Percentiles rank a stretch among this genome's conserved stretches.
Evolutionary conservation across 2,113 vertebrate species (phyloP).

Genomic region (Mormyrus lacerda): DNA sequence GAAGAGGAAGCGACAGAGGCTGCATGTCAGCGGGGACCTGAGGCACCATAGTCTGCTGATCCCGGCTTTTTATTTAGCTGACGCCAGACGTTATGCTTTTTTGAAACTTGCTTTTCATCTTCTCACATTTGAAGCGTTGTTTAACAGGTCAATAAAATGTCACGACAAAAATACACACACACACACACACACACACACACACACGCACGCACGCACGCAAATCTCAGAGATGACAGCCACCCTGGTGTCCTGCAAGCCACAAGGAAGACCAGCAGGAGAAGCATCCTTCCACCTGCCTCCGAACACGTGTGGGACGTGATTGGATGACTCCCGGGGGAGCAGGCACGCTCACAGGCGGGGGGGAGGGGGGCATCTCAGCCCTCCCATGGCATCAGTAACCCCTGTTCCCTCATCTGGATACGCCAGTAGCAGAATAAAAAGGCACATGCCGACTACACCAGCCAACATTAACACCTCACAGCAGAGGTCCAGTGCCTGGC

Average conservation of each 20-base stretch:
- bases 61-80: conserved; percentile 26
- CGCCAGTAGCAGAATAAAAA: too few relatives aligned
- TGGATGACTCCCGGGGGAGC: neutral
- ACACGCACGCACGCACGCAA: neutral
- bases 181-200: neutral
- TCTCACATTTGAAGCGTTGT: neutral
- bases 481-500: too few relatives aligned
- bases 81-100: neutral
- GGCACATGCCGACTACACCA: neutral
- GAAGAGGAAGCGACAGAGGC: conserved; percentile 33
- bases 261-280: neutral
- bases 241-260: neutral
- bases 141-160: neutral
- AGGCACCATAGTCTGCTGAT: conserved; percentile 30
- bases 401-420: neutral
- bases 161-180: neutral
- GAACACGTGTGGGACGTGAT: neutral
- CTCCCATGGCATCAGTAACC: neutral
- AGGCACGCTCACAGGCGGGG: neutral
- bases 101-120: neutral
- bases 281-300: too few relatives aligned
- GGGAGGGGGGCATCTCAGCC: neutral
- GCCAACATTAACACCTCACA: neutral
- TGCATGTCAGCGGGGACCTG: conserved; percentile 27
- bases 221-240: neutral